Conservation (phyloP, 1,140 invertebrate genomes). For the Streblospio benedicti region DNA sequence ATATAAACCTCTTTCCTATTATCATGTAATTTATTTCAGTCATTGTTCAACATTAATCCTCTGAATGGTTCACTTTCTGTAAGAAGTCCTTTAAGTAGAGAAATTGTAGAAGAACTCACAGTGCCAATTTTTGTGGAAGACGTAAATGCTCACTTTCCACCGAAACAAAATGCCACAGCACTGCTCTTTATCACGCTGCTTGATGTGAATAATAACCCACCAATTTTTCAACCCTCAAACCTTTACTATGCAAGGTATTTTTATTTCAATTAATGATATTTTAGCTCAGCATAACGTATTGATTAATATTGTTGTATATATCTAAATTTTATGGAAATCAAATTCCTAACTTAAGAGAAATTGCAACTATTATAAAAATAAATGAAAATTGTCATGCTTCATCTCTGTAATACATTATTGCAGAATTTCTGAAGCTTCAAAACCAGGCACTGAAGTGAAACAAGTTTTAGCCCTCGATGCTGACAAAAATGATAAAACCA, state of each 20-base stretch:
- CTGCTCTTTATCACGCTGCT: conserved; percentile 55
- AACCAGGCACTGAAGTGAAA: conserved; percentile 69
- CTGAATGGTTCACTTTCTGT: conserved; percentile 1
- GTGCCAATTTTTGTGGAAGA: conserved; percentile 73
- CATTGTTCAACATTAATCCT: conserved; percentile 43
- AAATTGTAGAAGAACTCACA: conserved; percentile 70
- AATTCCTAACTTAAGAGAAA: too few relatives aligned
- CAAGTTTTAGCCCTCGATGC: conserved; percentile 75
- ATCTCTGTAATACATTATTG: too few relatives aligned
- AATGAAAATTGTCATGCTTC: too few relatives aligned
- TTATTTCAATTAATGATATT: too few relatives aligned
- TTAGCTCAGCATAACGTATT: too few relatives aligned
- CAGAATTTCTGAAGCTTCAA: conserved; percentile 80
- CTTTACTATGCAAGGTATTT: conserved; percentile 65
- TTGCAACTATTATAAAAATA: too few relatives aligned
- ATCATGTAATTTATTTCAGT: too few relatives aligned
- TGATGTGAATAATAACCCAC: conserved; percentile 89
- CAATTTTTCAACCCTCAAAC: conserved; percentile 60
- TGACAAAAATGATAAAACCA: conserved; percentile 76
- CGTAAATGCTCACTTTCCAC: conserved; percentile 62
- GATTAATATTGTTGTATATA: too few relatives aligned
- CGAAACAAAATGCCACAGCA: conserved; percentile 62
- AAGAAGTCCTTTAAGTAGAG: conserved; percentile 61
- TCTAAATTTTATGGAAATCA: too few relatives aligned
- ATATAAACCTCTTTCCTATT: too few relatives aligned